Percentiles rank a stretch among this genome's conserved stretches.
These are phyloP conservation scores for Cyprinodon brontotheroides DNA, from an alignment of 2,113 vertebrate genomes.

Conservation along the genomic window DNA sequence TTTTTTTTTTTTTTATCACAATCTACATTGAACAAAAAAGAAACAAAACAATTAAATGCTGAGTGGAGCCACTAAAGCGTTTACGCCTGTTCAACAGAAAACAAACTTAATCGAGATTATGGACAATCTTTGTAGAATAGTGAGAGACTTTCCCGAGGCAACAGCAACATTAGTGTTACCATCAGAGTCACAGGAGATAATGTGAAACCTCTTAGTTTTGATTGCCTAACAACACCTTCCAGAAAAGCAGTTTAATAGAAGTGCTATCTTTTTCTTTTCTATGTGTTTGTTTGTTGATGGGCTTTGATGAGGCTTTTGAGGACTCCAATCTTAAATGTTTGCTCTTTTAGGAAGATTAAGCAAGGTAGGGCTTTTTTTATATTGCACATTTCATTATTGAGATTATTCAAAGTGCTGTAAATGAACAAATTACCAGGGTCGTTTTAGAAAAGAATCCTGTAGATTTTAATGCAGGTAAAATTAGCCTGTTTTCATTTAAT, in stretches of 20 bases:
- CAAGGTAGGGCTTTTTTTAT: too few species aligned
- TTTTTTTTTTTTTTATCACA: not conserved
- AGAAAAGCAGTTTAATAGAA: not conserved
- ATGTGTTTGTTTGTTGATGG: not conserved
- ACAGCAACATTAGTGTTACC: not conserved
- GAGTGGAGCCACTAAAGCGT: not conserved
- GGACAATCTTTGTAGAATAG: not conserved
- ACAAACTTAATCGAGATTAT: not conserved
- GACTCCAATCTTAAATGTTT: not conserved
- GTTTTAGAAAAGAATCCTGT: not conserved
- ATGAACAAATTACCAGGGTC: too few species aligned
- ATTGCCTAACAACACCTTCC: not conserved
- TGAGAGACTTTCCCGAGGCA: not conserved
- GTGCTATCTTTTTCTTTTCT: not conserved
- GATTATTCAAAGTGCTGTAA: too few species aligned
- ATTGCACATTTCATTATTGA: too few species aligned
- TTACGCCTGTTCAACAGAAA: not conserved
- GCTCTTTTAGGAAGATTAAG: not conserved
- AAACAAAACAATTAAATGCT: not conserved
- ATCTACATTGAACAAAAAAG: not conserved
- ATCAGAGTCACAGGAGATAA: not conserved
- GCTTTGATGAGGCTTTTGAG: not conserved
- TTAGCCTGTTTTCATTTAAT: not conserved
- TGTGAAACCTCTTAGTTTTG: not conserved
- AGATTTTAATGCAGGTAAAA: not conserved